Evolutionary conservation across 2,113 vertebrate species (phyloP).

Genomic region (Atractosteus spatula): DNA sequence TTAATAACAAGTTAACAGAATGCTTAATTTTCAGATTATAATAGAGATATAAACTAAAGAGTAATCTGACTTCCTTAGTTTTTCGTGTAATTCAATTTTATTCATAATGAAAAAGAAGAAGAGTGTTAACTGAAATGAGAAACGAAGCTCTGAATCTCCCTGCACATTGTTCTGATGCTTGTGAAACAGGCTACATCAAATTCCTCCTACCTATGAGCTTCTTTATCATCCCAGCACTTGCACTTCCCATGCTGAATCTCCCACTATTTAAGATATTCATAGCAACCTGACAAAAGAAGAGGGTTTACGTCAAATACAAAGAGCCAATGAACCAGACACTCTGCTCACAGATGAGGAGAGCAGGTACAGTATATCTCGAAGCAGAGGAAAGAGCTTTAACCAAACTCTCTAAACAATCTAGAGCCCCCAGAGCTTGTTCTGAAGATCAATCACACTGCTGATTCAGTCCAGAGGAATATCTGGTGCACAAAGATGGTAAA

Average conservation of each 20-base stretch:
- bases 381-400: no score
- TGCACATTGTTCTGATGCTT: not conserved
- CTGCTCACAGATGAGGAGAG: no score
- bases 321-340: no score
- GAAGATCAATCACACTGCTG: conserved; percentile 6
- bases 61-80: no score
- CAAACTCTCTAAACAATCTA: not conserved
- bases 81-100: no score
- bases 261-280: conserved; percentile 94
- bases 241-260: conserved; percentile 91
- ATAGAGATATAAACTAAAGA: no score
- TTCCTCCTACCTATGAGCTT: conserved; percentile 80
- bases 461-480: not conserved
- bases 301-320: conserved; percentile 1
- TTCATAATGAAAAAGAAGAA: no score
- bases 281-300: conserved; percentile 71
- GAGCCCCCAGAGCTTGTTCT: not conserved
- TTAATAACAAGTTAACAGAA: no score
- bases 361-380: no score
- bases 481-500: not conserved
- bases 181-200: no score
- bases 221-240: conserved; percentile 83
- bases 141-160: not conserved
- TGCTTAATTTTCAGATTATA: no score
- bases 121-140: no score